Conservation (phyloP, 2,113 vertebrate species). For the Colinus virginianus region DNA sequence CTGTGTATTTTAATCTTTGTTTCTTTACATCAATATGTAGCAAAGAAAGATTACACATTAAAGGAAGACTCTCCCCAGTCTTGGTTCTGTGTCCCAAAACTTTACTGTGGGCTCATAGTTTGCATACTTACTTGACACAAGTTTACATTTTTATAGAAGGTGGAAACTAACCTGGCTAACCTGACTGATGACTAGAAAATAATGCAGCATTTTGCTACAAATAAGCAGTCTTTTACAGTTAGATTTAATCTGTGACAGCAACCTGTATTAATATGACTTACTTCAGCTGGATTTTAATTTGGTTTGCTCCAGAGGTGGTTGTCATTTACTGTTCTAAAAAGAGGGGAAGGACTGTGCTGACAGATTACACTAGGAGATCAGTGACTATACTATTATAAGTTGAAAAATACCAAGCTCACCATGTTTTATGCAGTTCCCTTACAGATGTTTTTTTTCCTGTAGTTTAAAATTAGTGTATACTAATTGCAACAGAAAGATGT, state of each 20-base stretch:
- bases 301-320: neutral
- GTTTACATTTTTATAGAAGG: neutral
- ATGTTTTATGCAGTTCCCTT: neutral
- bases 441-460: neutral
- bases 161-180: neutral
- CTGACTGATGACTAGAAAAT: neutral
- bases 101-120: neutral
- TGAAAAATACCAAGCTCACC: accelerated
- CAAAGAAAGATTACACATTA: neutral
- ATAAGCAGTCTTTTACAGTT: neutral
- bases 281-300: neutral
- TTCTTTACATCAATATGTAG: neutral
- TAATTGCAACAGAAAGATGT: neutral
- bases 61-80: neutral
- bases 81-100: neutral
- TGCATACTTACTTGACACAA: neutral
- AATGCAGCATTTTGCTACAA: neutral
- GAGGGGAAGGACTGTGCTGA: neutral
- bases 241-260: neutral
- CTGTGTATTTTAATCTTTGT: slow-evolving; percentile 22
- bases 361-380: neutral
- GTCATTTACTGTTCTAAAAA: neutral
- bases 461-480: neutral
- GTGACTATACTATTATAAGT: neutral
- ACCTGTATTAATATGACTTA: neutral